Evolutionary conservation across 2,797 vertebrate genomes (phyloP).

Genomic region (Coracias cyanogaster): DNA sequence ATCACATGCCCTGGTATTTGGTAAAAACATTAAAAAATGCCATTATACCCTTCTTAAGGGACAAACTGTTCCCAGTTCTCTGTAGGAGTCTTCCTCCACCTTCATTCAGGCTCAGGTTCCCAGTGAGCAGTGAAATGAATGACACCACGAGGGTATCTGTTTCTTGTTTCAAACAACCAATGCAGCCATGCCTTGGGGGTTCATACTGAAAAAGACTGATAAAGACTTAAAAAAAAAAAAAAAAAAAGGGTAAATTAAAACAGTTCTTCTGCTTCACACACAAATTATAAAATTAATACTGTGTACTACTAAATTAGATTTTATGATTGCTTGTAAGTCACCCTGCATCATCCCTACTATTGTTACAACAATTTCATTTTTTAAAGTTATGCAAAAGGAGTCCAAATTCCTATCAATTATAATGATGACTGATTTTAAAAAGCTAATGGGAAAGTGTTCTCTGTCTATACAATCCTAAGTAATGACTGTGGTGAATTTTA

Average conservation of each 20-base stretch:
- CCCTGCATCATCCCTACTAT: neutral
- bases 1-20: neutral
- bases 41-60: neutral
- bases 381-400: neutral
- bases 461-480: neutral
- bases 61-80: neutral
- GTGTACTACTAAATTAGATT: neutral
- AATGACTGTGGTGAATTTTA: neutral
- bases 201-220: neutral
- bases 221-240: neutral
- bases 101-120: neutral
- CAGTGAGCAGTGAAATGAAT: neutral
- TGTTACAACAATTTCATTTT: neutral
- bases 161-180: neutral
- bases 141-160: neutral
- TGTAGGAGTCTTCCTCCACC: neutral
- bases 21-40: slow-evolving; percentile 6
- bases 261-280: neutral
- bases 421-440: neutral
- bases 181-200: neutral
- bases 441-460: neutral
- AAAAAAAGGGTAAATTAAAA: neutral
- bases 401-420: neutral
- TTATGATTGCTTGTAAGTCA: neutral
- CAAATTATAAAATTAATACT: neutral